These are phyloP conservation scores for Turnix velox DNA, from an alignment of 2,113 vertebrate genomes.

Conservation along the genomic window DNA sequence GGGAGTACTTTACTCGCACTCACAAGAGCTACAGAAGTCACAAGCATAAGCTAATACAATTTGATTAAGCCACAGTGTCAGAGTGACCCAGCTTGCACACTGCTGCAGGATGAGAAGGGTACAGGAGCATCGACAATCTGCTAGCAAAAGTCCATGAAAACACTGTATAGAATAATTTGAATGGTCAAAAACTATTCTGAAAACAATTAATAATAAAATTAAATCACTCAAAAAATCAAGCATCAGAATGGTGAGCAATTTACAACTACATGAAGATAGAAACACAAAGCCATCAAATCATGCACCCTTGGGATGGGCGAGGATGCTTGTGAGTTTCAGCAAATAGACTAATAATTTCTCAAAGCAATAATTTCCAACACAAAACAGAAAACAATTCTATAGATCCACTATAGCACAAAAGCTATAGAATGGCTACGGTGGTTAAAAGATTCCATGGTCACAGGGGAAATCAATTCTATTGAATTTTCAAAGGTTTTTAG, in stretches of 20 bases:
- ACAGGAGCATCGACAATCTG: neutral
- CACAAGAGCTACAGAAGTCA: neutral
- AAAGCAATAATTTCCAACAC: neutral
- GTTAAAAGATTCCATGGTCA: neutral
- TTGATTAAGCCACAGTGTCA: neutral
- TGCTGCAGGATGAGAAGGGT: neutral
- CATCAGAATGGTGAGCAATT: neutral
- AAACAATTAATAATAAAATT: neutral
- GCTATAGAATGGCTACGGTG: neutral
- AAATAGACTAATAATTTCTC: neutral
- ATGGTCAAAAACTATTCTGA: neutral
- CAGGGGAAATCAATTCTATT: neutral
- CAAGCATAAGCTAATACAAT: neutral
- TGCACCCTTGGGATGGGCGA: neutral
- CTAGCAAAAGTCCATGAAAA: neutral
- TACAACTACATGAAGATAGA: neutral
- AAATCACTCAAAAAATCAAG: neutral
- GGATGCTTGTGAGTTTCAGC: neutral
- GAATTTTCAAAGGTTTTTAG: neutral
- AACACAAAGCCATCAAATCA: neutral
- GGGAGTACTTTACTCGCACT: neutral
- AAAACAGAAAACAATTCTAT: neutral
- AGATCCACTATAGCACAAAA: no score
- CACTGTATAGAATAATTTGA: neutral
- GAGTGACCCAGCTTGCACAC: fast-evolving